A percentile compares a stretch with the other conserved stretches of the same genome.
Evolutionary conservation across 2,888 invertebrate species (phyloP).

Genomic region (Brenthis daphne): DNA sequence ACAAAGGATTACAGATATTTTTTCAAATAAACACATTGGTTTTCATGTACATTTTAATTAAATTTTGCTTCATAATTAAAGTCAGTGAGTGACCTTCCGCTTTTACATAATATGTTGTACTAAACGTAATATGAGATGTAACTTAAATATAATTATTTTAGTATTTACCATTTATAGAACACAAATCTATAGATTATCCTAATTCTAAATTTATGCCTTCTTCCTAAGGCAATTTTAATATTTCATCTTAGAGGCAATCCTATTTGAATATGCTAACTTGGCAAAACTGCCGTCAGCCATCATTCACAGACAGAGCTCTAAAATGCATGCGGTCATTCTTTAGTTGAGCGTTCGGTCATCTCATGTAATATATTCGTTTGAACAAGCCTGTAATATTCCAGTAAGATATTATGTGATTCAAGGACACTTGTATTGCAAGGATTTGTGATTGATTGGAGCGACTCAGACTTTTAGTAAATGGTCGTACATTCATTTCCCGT

Average conservation of each 20-base stretch:
- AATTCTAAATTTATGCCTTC: conserved; percentile 7
- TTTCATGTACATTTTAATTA: too few relatives aligned
- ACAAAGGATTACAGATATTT: too few relatives aligned
- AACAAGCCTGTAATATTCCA: conserved; percentile 13
- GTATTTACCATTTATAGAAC: too few relatives aligned
- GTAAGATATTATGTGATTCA: conserved; percentile 6
- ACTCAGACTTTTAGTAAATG: too few relatives aligned
- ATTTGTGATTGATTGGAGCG: too few relatives aligned
- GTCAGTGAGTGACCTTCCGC: too few relatives aligned
- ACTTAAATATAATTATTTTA: too few relatives aligned
- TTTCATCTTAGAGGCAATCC: conserved; percentile 24
- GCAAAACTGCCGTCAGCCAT: conserved; percentile 30
- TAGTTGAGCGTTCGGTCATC: conserved; percentile 18
- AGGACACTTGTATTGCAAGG: background rate
- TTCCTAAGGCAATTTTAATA: conserved; percentile 19
- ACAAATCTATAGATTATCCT: background rate
- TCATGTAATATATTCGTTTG: conserved; percentile 21
- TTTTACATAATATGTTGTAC: too few relatives aligned
- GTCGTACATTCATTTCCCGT: too few relatives aligned
- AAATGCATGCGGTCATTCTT: conserved; percentile 37
- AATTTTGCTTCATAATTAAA: too few relatives aligned
- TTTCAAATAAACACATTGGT: too few relatives aligned
- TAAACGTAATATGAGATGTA: too few relatives aligned
- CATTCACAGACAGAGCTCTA: conserved; percentile 32
- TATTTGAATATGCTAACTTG: conserved; percentile 36